Conservation (phyloP, 2,888 invertebrate species). For the Crepidodera aurea region DNA sequence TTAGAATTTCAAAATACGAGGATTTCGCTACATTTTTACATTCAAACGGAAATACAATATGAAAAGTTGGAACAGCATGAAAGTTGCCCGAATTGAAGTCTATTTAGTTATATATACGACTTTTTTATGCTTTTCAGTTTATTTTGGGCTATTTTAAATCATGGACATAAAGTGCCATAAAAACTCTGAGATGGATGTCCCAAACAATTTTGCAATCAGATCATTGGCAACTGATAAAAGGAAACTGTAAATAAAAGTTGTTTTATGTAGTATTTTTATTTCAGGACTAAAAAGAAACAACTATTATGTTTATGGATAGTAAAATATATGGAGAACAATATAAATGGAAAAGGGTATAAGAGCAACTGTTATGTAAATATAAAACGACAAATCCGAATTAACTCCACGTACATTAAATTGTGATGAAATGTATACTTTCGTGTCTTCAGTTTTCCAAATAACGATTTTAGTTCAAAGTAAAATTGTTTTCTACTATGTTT, state of each 20-base stretch:
- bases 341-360: too few species aligned
- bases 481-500: too few species aligned
- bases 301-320: too few species aligned
- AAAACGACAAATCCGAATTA: too few species aligned
- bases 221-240: not conserved
- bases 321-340: too few species aligned
- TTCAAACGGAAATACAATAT: constrained; percentile 1
- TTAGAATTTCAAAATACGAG: constrained; percentile 6
- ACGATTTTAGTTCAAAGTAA: too few species aligned
- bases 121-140: constrained; percentile 4
- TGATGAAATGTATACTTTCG: too few species aligned
- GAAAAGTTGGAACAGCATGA: constrained; percentile 5
- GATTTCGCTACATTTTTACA: constrained; percentile 6
- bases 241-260: not conserved
- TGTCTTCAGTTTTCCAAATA: too few species aligned
- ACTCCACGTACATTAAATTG: too few species aligned
- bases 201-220: not conserved
- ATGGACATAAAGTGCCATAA: constrained; percentile 3
- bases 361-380: too few species aligned
- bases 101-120: not conserved
- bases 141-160: constrained; percentile 6
- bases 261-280: not conserved
- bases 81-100: not conserved
- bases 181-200: not conserved
- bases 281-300: too few species aligned